phyloP scores from a whole-genome alignment of 2,113 vertebrate species.

The Lota lota region DNA sequence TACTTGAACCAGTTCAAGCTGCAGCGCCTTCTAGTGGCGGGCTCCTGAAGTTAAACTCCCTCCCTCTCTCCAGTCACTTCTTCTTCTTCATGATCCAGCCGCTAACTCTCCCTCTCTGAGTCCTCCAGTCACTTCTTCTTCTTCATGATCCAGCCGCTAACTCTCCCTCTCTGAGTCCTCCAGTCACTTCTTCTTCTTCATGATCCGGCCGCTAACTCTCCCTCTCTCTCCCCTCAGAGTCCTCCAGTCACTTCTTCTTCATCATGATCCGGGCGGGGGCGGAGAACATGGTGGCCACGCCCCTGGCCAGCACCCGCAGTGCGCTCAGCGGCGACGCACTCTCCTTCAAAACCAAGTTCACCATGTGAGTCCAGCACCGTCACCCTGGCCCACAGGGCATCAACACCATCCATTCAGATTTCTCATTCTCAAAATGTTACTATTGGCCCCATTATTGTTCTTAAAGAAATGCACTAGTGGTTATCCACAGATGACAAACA shows the following conservation, averaged over 20 bases:
- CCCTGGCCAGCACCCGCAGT: slow-evolving; percentile 79
- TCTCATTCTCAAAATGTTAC: no score
- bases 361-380: slow-evolving; percentile 75
- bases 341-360: slow-evolving; percentile 84
- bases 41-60: not conserved
- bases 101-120: not conserved
- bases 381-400: not conserved
- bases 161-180: slow-evolving; percentile 32
- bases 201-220: slow-evolving; percentile 57
- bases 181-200: slow-evolving; percentile 87
- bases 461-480: no score
- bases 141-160: slow-evolving; percentile 83
- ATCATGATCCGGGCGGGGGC: slow-evolving; percentile 85
- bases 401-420: not conserved
- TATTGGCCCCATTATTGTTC: no score
- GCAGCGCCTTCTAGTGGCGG: not conserved
- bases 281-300: slow-evolving; percentile 87
- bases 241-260: slow-evolving; percentile 88
- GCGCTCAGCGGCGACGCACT: slow-evolving; percentile 90
- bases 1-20: no score
- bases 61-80: slow-evolving; percentile 75
- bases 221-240: slow-evolving; percentile 73
- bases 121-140: slow-evolving; percentile 89
- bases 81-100: slow-evolving; percentile 88
- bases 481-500: no score